Evolutionary conservation across 2,888 invertebrate genomes (phyloP).

Genomic region (Beris morrisii): DNA sequence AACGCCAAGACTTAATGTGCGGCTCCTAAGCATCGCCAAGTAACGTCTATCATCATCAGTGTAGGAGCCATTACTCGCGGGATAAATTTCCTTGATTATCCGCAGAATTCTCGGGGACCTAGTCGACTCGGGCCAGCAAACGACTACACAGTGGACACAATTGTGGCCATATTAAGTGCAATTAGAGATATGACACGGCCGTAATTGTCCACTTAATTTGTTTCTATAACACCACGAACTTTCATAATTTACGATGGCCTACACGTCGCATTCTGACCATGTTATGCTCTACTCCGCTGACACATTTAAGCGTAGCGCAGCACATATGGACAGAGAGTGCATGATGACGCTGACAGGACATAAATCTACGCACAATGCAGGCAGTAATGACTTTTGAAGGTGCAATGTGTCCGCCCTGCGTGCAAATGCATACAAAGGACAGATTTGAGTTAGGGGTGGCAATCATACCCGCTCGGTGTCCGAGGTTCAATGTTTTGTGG

Average conservation of each 20-base stretch:
- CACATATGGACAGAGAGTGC: not conserved
- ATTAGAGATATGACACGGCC: constrained; percentile 35
- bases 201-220: constrained; percentile 37
- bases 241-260: constrained; percentile 30
- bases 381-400: constrained; percentile 16
- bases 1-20: constrained; percentile 11
- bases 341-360: constrained; percentile 20
- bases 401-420: constrained; percentile 6
- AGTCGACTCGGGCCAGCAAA: not conserved
- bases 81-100: constrained; percentile 17
- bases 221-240: constrained; percentile 20
- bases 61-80: constrained; percentile 19
- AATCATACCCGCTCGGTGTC: not conserved
- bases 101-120: not conserved
- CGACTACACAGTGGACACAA: constrained; percentile 5
- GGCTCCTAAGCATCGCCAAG: constrained; percentile 22
- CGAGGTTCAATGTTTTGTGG: not conserved
- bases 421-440: not conserved
- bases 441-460: constrained; percentile 7
- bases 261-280: constrained; percentile 15
- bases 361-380: constrained; percentile 20
- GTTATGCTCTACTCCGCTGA: not conserved
- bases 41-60: constrained; percentile 23
- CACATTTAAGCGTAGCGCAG: too few species aligned
- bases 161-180: constrained; percentile 31